Base-by-base conservation (phyloP, 2,113 vertebrate genomes). In the Xyrauchen texanus region DNA sequence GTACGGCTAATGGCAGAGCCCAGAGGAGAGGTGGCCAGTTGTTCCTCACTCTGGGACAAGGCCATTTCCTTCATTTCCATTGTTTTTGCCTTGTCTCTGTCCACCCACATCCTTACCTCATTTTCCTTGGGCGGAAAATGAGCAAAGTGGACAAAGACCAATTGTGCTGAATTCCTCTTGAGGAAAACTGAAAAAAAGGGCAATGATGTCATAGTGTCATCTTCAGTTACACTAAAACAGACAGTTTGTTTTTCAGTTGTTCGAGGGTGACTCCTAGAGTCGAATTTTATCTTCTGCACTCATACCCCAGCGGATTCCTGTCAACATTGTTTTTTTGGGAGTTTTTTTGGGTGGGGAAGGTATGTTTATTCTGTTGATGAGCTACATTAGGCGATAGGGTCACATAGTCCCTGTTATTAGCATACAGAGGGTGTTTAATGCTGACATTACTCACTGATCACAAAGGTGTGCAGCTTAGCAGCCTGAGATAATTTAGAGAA, bases 401-500 rank as follows among this genome's bases (percentile, higher is more conserved):
- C 73, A 65, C 47, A 53, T 65, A 65, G 45, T 55, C 61, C 15
- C 66, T 2, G 7, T 21, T 64, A 76, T 76, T 67, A 72, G 66
- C 13, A 61, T 42, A 68, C 60, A 53, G 21, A 34, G 21, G 49
- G 51, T 80, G 68, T 81, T 78, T 73, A 69, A 42, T 34, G 13
- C 55, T 73, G 44, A 34, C 21, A 3, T 34, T 34, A 58, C 52
- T 71, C 72, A 51, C 11, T 6, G 61, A 46, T 75, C 65, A 64
- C 15, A 73, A 8, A 61, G 67, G 53, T 47, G 65, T 64, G 52
- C 84, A 65, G 21, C 21, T 34, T 34, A 34, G 21, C 21, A 34
- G 21, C 21, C 21, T 34, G 49, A 82, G 88, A 88, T 90, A 83
- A 87, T 89, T 91, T 80, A 53, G 76, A 88, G 85, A 81, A 89